A percentile compares a stretch with the other conserved stretches of the same genome.
These are phyloP conservation scores for Trogon surrucura DNA, from an alignment of 2,113 vertebrate genomes.

Conservation along the genomic window DNA sequence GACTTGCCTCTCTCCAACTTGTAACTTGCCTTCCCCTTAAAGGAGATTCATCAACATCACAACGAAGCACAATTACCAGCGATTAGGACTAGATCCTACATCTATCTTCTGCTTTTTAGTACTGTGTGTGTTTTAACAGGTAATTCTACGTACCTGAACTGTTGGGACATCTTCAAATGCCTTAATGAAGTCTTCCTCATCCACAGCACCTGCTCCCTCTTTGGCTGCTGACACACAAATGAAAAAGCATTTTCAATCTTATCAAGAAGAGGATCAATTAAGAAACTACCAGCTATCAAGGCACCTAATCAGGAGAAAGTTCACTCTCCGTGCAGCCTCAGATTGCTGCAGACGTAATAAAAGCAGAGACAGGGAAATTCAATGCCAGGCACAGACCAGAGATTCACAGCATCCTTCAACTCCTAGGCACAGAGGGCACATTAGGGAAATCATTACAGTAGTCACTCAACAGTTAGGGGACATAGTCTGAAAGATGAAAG, in stretches of 20 bases:
- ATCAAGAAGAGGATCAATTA: slow-evolving; percentile 39
- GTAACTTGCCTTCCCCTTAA: not conserved
- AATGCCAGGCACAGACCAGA: not conserved
- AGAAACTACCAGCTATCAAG: slow-evolving; percentile 1
- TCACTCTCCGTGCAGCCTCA: not conserved
- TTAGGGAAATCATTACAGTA: slow-evolving; percentile 31
- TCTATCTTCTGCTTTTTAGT: not conserved
- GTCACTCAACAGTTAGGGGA: not conserved
- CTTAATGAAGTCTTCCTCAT: slow-evolving; percentile 97
- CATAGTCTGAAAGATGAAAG: slow-evolving; percentile 38
- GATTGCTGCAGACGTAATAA: not conserved
- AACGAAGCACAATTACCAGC: not conserved
- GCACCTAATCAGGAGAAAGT: slow-evolving; percentile 7
- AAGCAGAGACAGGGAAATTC: not conserved
- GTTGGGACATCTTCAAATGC: slow-evolving; percentile 94
- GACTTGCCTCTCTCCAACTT: not conserved
- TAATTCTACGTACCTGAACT: slow-evolving; percentile 80
- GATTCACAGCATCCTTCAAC: not conserved
- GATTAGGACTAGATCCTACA: not conserved
- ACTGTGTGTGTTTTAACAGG: not conserved
- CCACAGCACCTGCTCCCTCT: slow-evolving; percentile 93
- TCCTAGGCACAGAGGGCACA: not conserved
- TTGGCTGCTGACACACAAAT: slow-evolving; percentile 79
- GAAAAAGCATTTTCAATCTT: slow-evolving; percentile 28
- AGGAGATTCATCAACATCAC: not conserved